These are phyloP conservation scores for Micrasema minimum DNA, from an alignment of 1,140 invertebrate genomes.

Conservation along the genomic window DNA sequence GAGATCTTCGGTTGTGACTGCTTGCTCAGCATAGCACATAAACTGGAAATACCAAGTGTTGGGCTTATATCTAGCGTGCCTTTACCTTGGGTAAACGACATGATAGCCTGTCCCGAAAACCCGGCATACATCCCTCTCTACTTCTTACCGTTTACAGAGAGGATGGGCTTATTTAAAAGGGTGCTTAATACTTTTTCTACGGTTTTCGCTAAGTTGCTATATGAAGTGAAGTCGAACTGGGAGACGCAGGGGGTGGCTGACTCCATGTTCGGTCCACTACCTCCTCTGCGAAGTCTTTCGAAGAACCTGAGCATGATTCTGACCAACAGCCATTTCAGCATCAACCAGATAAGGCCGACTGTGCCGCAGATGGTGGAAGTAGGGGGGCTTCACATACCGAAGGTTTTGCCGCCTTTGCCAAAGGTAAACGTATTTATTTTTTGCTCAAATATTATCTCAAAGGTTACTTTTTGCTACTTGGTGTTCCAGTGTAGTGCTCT, in stretches of 20 bases:
- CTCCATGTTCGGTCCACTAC: constrained; percentile 56
- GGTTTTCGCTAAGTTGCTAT: constrained; percentile 31
- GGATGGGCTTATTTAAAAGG: constrained; percentile 66
- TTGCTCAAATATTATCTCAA: no score
- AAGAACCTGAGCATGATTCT: constrained; percentile 64
- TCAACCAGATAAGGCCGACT: constrained; percentile 63
- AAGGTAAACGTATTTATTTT: constrained; percentile 37
- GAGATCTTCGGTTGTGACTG: constrained; percentile 53
- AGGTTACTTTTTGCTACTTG: background rate
- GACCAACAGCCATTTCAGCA: constrained; percentile 64
- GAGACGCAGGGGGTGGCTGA: constrained; percentile 49
- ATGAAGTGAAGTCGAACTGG: constrained; percentile 25
- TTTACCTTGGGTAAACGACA: constrained; percentile 66
- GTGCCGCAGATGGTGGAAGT: constrained; percentile 63
- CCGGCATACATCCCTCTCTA: constrained; percentile 65
- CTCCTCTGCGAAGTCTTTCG: constrained; percentile 60
- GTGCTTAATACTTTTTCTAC: constrained; percentile 57
- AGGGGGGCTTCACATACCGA: constrained; percentile 59
- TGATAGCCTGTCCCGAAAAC: constrained; percentile 66
- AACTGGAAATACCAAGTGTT: constrained; percentile 64
- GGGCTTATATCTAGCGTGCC: constrained; percentile 61
- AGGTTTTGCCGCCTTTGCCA: constrained; percentile 43
- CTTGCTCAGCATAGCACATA: constrained; percentile 60
- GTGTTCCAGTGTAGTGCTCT: no score
- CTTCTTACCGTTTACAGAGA: constrained; percentile 57